These are phyloP conservation scores for Bufo bufo DNA, from an alignment of 2,113 vertebrate species.

Conservation along the genomic window DNA sequence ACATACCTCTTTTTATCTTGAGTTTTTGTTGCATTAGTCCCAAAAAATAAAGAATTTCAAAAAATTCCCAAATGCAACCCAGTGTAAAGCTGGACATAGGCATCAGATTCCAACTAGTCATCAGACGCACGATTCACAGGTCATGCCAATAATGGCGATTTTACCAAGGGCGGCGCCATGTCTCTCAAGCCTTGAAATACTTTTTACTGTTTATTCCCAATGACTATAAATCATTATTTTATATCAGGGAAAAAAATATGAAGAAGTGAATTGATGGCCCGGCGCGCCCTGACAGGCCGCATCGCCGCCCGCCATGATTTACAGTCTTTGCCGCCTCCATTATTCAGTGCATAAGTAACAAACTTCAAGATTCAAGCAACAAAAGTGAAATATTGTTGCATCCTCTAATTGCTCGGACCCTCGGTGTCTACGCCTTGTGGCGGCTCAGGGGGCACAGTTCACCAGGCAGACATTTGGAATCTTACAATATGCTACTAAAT, in stretches of 20 bases:
- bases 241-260: neutral
- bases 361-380: neutral
- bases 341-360: slow-evolving; percentile 35
- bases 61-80: neutral
- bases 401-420: slow-evolving; percentile 12
- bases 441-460: slow-evolving; percentile 22
- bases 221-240: neutral
- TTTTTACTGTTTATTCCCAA: neutral
- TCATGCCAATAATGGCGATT: neutral
- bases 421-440: neutral
- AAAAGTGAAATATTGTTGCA: slow-evolving; percentile 28
- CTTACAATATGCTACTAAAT: slow-evolving; percentile 24
- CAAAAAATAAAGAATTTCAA: too few species aligned
- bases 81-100: neutral
- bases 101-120: neutral
- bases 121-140: neutral
- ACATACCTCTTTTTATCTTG: too few species aligned
- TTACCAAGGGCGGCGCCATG: neutral
- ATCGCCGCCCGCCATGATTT: neutral
- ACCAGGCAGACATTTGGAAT: slow-evolving; percentile 36
- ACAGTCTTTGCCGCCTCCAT: slow-evolving; percentile 44
- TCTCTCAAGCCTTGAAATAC: neutral
- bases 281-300: neutral
- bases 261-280: neutral
- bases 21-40: too few species aligned